Percentiles rank a stretch among this genome's conserved stretches.
Conservation (phyloP, 1,140 invertebrate species). For the Listronotus bonariensis region DNA sequence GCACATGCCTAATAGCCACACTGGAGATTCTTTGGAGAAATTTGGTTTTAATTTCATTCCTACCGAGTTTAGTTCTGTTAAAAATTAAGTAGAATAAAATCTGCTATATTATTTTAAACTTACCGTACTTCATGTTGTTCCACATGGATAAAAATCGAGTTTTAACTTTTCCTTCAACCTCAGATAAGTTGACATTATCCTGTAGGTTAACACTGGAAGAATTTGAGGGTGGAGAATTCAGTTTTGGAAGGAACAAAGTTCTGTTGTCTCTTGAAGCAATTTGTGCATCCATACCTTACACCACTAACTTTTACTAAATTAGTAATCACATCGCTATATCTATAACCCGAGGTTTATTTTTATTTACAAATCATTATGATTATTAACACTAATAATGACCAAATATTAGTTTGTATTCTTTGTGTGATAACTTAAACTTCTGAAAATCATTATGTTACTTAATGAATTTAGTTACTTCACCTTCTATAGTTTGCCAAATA, state of each 20-base stretch:
- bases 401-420: slow-evolving; percentile 10
- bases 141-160: slow-evolving; percentile 81
- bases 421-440: not conserved
- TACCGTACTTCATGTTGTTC: slow-evolving; percentile 90
- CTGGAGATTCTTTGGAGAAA: slow-evolving; percentile 84
- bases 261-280: slow-evolving; percentile 38
- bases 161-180: slow-evolving; percentile 74
- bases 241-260: slow-evolving; percentile 40
- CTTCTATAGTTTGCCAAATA: not conserved
- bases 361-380: slow-evolving; percentile 18
- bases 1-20: slow-evolving; percentile 80
- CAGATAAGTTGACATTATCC: slow-evolving; percentile 48
- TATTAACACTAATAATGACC: slow-evolving; percentile 3
- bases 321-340: not conserved
- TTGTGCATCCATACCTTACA: slow-evolving; percentile 41
- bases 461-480: not conserved
- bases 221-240: slow-evolving; percentile 31
- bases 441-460: not conserved
- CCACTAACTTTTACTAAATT: slow-evolving; percentile 3
- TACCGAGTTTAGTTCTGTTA: slow-evolving; percentile 36
- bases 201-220: slow-evolving; percentile 42
- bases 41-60: slow-evolving; percentile 74
- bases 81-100: not conserved
- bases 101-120: slow-evolving; percentile 30
- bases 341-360: slow-evolving; percentile 4